Conservation (phyloP, 1,140 invertebrate species). For the Atta texana region DNA sequence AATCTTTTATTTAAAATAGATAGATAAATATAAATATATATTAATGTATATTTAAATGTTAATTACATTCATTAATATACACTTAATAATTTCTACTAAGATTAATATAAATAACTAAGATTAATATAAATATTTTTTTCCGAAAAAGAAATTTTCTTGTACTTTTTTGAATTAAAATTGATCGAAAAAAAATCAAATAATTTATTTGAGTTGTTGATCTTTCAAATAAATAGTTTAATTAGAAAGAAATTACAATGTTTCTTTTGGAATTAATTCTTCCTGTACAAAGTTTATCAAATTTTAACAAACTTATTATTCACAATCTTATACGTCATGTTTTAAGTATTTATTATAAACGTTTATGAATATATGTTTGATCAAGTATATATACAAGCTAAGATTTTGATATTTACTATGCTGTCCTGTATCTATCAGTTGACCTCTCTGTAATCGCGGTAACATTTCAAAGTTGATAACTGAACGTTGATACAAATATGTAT, state of each 20-base stretch:
- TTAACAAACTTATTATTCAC: not conserved
- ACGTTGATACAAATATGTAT: not conserved
- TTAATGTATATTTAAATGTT: not conserved
- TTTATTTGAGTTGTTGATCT: not conserved
- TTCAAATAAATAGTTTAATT: not conserved
- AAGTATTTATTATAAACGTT: not conserved
- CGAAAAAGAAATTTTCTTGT: too few relatives aligned
- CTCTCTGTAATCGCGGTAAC: constrained; percentile 6
- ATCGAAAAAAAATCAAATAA: not conserved
- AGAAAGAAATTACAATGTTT: not conserved
- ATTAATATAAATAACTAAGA: not conserved
- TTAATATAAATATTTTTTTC: not conserved
- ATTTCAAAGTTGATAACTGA: not conserved
- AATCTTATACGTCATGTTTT: not conserved
- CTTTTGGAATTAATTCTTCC: not conserved
- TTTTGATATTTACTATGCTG: constrained; percentile 3
- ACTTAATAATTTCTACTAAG: not conserved
- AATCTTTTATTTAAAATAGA: not conserved
- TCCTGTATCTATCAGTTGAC: constrained; percentile 12
- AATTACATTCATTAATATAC: not conserved
- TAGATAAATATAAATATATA: not conserved
- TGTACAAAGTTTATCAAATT: not conserved
- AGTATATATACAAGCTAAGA: not conserved
- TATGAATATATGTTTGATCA: not conserved
- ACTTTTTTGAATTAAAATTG: not conserved